Evolutionary conservation across 2,113 vertebrate genomes (phyloP).

Genomic region (Puffinus mauretanicus): DNA sequence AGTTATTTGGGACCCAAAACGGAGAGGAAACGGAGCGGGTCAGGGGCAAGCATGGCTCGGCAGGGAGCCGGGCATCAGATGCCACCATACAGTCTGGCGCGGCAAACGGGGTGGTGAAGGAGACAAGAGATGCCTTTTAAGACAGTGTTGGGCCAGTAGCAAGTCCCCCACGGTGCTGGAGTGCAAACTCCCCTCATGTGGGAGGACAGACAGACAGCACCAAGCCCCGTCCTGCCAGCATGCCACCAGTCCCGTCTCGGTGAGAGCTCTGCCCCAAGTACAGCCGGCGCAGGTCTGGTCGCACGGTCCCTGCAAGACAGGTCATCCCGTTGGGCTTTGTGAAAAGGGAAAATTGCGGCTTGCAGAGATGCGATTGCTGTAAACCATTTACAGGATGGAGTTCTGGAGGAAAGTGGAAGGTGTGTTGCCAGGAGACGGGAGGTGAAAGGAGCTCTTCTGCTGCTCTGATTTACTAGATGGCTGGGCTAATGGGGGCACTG

Average conservation of each 20-base stretch:
- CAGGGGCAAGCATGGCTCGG: accelerated
- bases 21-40: accelerated
- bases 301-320: accelerated
- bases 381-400: not conserved
- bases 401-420: not conserved
- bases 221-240: not conserved
- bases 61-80: accelerated
- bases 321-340: accelerated
- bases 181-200: not conserved
- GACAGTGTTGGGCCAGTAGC: not conserved
- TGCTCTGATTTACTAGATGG: not conserved
- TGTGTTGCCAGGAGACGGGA: not conserved
- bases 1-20: not conserved
- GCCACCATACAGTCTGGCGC: too few relatives aligned
- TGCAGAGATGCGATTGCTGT: not conserved
- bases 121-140: not conserved
- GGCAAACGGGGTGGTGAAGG: not conserved
- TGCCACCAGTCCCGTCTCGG: accelerated
- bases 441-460: not conserved
- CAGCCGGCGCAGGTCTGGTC: accelerated
- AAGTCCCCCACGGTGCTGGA: not conserved
- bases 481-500: not conserved
- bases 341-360: not conserved
- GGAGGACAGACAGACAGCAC: not conserved
- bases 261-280: not conserved